These are phyloP conservation scores for Trogon surrucura DNA, from an alignment of 2,113 vertebrate genomes.

Conservation along the genomic window DNA sequence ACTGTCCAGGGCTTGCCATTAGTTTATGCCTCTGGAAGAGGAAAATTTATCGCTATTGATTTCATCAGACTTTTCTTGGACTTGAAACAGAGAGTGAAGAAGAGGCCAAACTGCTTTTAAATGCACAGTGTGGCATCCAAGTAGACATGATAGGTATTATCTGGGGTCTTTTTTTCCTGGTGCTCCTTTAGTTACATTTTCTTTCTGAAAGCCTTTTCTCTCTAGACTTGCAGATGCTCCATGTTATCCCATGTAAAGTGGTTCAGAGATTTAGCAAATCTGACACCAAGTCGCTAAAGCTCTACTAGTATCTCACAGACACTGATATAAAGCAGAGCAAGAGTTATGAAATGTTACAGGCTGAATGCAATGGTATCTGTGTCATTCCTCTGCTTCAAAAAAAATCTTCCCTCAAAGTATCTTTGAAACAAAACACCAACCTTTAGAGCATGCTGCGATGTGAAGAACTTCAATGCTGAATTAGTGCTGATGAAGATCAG, in stretches of 20 bases:
- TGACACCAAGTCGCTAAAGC: background rate
- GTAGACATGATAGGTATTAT: background rate
- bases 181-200: background rate
- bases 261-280: background rate
- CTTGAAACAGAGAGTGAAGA: background rate
- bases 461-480: background rate
- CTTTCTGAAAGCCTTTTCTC: background rate
- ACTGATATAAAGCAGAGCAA: background rate
- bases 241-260: background rate
- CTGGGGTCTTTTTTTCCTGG: background rate
- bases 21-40: background rate
- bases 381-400: background rate
- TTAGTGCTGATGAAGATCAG: background rate
- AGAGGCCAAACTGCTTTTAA: background rate
- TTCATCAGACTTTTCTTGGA: background rate
- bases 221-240: background rate
- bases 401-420: background rate
- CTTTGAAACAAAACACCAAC: background rate
- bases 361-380: background rate
- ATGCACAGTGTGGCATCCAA: background rate
- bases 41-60: background rate
- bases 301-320: background rate
- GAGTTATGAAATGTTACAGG: background rate
- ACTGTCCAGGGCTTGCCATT: background rate
- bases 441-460: background rate